Conservation (phyloP, 2,888 invertebrate genomes). For the Morpho achilles region DNA sequence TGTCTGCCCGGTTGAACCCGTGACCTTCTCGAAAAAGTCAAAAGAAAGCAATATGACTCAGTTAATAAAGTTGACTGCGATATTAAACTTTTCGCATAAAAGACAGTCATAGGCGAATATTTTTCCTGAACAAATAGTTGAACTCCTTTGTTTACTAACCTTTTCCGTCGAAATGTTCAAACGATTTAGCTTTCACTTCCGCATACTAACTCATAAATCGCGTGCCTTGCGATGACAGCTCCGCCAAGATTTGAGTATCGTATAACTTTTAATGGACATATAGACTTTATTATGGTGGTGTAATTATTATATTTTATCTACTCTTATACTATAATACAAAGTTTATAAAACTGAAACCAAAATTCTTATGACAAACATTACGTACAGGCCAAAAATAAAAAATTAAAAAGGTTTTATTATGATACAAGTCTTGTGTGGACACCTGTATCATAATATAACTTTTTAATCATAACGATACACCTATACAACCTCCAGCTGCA, state of each 20-base stretch:
- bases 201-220: conserved; percentile 19
- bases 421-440: no score
- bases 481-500: no score
- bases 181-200: conserved; percentile 15
- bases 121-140: conserved; percentile 10
- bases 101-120: conserved; percentile 1
- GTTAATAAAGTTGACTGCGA: background rate
- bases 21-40: background rate
- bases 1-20: no score
- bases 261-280: conserved; percentile 1
- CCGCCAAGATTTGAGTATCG: conserved; percentile 14
- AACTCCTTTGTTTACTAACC: conserved; percentile 14
- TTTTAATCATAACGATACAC: no score
- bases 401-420: no score
- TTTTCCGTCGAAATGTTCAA: conserved; percentile 11
- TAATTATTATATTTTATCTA: background rate
- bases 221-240: conserved; percentile 15
- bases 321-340: no score
- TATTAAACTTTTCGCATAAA: conserved; percentile 1
- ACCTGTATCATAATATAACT: no score
- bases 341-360: no score
- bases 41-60: background rate
- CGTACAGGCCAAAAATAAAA: no score
- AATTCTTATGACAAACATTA: no score
- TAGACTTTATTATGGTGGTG: background rate